Evolutionary conservation across 2,113 vertebrate species (phyloP).

Genomic region (Channa argus): DNA sequence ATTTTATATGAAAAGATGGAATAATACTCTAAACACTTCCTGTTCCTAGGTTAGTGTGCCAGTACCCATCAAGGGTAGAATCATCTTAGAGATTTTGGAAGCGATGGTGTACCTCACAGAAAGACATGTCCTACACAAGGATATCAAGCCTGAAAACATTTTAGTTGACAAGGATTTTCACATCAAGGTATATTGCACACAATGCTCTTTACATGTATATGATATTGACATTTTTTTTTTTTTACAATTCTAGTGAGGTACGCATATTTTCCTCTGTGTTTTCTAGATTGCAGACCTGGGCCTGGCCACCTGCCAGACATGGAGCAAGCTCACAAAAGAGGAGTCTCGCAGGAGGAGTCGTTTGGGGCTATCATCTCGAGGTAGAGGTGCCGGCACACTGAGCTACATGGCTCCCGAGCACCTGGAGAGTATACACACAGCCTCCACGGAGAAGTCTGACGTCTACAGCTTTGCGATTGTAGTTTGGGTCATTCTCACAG

Average conservation of each 20-base stretch:
- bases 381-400: conserved; percentile 89
- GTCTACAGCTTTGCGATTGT: conserved; percentile 97
- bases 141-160: conserved; percentile 97
- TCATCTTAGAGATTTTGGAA: conserved; percentile 91
- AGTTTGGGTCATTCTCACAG: conserved; percentile 92
- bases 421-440: conserved; percentile 83
- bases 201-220: neutral
- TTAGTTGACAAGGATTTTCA: conserved; percentile 92
- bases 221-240: neutral
- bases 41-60: conserved; percentile 85
- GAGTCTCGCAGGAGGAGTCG: conserved; percentile 83
- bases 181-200: conserved; percentile 88
- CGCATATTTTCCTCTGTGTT: neutral
- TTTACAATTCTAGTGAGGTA: too few relatives aligned
- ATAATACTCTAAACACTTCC: neutral
- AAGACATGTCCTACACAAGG: conserved; percentile 91
- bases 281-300: conserved; percentile 94
- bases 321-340: conserved; percentile 92
- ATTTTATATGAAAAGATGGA: too few relatives aligned
- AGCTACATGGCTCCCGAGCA: conserved; percentile 97
- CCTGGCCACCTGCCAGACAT: conserved; percentile 89
- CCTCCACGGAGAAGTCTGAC: conserved; percentile 91
- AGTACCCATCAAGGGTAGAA: conserved; percentile 89
- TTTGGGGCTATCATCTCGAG: conserved; percentile 12
- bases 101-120: conserved; percentile 93